These are phyloP conservation scores for Drosophila kokeensis DNA, from an alignment of 2,888 invertebrate genomes.

Conservation along the genomic window DNA sequence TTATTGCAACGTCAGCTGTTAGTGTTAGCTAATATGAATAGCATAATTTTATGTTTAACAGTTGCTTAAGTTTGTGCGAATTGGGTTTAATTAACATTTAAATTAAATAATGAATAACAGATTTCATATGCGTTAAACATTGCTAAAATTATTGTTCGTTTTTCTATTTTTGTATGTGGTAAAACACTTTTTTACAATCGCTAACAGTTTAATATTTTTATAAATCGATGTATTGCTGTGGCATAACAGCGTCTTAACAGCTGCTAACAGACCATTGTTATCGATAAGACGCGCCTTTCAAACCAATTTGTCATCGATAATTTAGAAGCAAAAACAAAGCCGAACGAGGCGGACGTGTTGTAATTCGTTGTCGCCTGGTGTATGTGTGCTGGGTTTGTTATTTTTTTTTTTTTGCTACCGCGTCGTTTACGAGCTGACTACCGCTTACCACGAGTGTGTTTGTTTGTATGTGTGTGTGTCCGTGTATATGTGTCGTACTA, in stretches of 20 bases:
- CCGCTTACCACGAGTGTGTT: slow-evolving; percentile 31
- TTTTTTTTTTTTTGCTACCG: slow-evolving; percentile 41
- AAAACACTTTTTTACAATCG: background rate
- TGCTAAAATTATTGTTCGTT: background rate
- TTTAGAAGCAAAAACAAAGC: slow-evolving; percentile 58
- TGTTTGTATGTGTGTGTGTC: slow-evolving; percentile 24
- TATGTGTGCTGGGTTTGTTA: slow-evolving; percentile 51
- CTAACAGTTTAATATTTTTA: background rate
- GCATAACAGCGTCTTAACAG: slow-evolving; percentile 37
- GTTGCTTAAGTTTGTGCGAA: background rate
- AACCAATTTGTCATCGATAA: slow-evolving; percentile 38
- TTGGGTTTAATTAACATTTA: background rate
- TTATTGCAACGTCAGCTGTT: slow-evolving; percentile 26
- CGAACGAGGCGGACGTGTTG: slow-evolving; percentile 62
- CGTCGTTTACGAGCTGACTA: slow-evolving; percentile 37
- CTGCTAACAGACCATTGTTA: slow-evolving; percentile 23
- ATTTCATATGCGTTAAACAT: background rate
- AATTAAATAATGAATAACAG: background rate
- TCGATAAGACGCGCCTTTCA: slow-evolving; percentile 51
- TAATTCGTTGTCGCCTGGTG: slow-evolving; percentile 50
- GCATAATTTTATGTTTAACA: slow-evolving; percentile 17
- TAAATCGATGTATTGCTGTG: slow-evolving; percentile 11
- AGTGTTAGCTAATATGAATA: background rate
- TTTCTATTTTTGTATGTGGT: background rate
- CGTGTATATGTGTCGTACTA: slow-evolving; percentile 25